Base-by-base conservation (phyloP, 2,113 vertebrate species). In the Okapia johnstoni region DNA sequence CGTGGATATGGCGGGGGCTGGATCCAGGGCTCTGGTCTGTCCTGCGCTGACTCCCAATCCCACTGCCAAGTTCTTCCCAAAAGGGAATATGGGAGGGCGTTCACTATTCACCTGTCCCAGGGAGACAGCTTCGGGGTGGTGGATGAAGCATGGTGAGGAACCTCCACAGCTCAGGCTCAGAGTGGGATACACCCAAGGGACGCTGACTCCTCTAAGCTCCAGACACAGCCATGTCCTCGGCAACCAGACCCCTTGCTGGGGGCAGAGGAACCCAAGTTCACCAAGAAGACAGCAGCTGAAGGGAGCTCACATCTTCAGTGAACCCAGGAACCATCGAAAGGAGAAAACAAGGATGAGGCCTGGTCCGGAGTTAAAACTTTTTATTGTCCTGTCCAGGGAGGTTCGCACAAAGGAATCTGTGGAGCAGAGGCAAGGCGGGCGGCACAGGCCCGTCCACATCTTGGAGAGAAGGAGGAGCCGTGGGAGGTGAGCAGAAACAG, bases 371-470 rank as follows among this genome's bases (percentile, higher is more conserved):
- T 97, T 73, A 81, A 93, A 83, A 85, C 46, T 95, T 80, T 98
- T 98, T 98, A 98, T 94, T 98, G 60, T 93, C 88, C 90, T 85
- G 50, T 43, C 63, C 85, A 85, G 85, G 73, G 46, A 94, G 81
- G 58, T 84, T 93, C 13, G 3, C 30, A 52, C 81, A 80, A 28
- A 85, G 92, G 94, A 88, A 52, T 57, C 77, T 7, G 0, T 5
- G 52, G 70, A 40, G 79, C 63, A 58, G 84, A 40, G 76, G 52
- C 9, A 13, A 61, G 85, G 57, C 1, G 23, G 85, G 33, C 60
- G 13, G 85, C 95, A 83, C 33, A 12, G 30, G 70, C 15, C 63
- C 63, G 16, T 80, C 83, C 26, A 61, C n/a, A 58, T 83, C 43
- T 2, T 30, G 17, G 36, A 80, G 84, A 55, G n/a, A 91, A 79